Evolutionary conservation across 1,140 invertebrate species (phyloP).

Genomic region (Drosophila nannoptera): DNA sequence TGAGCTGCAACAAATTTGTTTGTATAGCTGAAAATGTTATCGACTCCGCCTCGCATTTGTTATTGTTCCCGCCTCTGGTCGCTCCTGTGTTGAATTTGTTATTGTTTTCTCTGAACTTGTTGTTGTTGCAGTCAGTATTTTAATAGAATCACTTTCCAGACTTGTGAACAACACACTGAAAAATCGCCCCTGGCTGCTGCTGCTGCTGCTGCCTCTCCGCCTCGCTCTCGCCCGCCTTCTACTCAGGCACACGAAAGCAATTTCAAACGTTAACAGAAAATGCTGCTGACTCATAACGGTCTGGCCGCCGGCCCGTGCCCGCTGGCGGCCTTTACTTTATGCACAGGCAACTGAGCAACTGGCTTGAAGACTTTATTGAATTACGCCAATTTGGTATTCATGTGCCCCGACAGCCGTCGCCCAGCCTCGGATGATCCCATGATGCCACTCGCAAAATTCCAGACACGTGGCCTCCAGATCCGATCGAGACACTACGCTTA

Average conservation of each 20-base stretch:
- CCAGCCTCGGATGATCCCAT: background rate
- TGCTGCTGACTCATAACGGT: conserved; percentile 64
- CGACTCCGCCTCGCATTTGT: conserved; percentile 31
- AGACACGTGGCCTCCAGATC: conserved; percentile 43
- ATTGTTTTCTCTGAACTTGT: conserved; percentile 16
- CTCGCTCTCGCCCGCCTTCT: background rate
- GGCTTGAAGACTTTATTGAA: conserved; percentile 63
- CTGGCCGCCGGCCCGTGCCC: background rate
- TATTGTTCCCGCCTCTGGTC: background rate
- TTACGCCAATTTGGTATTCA: conserved; percentile 70
- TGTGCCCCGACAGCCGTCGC: conserved; percentile 5
- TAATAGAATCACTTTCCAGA: conserved; percentile 70
- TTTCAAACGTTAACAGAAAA: conserved; percentile 34
- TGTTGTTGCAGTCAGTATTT: conserved; percentile 38
- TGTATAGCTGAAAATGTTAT: conserved; percentile 61
- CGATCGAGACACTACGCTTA: conserved; percentile 33
- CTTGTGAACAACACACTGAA: conserved; percentile 44
- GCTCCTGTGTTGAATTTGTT: background rate
- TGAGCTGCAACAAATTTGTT: conserved; percentile 47
- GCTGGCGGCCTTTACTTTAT: too few species aligned
- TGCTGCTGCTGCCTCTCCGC: background rate
- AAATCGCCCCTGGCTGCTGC: conserved; percentile 41
- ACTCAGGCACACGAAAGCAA: conserved; percentile 40
- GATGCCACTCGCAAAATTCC: conserved; percentile 41
- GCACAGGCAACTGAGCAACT: conserved; percentile 46